Percentiles rank a stretch among this genome's conserved stretches.
These are phyloP conservation scores for Yponomeuta malinellus DNA, from an alignment of 2,888 invertebrate genomes.

Conservation along the genomic window DNA sequence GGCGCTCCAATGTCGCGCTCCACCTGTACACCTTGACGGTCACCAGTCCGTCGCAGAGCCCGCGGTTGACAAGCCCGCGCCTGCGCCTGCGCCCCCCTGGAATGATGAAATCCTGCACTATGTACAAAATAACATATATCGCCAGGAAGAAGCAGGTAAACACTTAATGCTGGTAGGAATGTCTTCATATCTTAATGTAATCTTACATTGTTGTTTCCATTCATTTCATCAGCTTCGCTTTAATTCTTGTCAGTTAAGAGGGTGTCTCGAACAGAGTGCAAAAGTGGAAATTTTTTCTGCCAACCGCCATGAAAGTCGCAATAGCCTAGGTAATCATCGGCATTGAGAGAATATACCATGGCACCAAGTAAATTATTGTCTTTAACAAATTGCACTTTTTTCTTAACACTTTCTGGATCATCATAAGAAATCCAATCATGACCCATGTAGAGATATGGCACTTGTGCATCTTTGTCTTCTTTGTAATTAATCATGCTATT, in stretches of 20 bases:
- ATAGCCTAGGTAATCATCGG: constrained; percentile 82
- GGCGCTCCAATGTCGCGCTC: constrained; percentile 17
- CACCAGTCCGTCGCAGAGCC: background rate
- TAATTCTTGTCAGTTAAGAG: constrained; percentile 22
- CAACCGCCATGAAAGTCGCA: constrained; percentile 52
- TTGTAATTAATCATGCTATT: constrained; percentile 65
- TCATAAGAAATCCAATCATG: constrained; percentile 92
- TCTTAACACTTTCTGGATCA: constrained; percentile 79
- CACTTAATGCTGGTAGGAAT: constrained; percentile 26
- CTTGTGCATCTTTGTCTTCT: constrained; percentile 81
- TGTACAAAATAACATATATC: constrained; percentile 71
- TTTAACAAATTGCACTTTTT: constrained; percentile 81
- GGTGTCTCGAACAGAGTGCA: constrained; percentile 37
- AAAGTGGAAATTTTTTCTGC: constrained; percentile 34
- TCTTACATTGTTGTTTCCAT: constrained; percentile 26
- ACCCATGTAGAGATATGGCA: constrained; percentile 83
- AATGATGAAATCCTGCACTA: constrained; percentile 62
- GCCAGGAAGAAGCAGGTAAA: constrained; percentile 61
- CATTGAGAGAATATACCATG: constrained; percentile 89
- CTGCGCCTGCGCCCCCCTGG: constrained; percentile 24
- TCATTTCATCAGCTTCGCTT: constrained; percentile 1
- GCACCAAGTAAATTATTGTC: constrained; percentile 82
- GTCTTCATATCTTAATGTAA: constrained; percentile 2
- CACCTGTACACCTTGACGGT: background rate
- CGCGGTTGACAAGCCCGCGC: constrained; percentile 21